phyloP scores from a whole-genome alignment of 2,888 invertebrate genomes.

The Drosophila bunnanda region DNA sequence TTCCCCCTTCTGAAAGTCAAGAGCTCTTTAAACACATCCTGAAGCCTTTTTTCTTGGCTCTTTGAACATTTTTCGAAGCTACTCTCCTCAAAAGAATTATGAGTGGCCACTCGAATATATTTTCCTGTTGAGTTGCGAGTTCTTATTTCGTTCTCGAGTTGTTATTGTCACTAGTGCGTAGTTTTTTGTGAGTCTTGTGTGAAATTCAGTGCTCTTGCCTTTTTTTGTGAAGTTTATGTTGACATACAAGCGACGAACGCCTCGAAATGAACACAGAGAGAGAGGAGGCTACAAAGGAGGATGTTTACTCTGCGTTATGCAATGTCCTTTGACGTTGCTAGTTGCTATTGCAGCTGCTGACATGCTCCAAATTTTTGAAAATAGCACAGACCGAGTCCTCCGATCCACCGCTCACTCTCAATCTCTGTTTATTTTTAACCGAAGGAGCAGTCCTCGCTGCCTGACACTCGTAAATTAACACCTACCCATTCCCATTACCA shows the following conservation, averaged over 20 bases:
- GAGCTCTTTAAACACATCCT: slow-evolving; percentile 23
- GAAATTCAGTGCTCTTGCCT: slow-evolving; percentile 11
- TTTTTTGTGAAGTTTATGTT: slow-evolving; percentile 61
- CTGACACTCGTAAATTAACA: slow-evolving; percentile 75
- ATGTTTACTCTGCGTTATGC: slow-evolving; percentile 50
- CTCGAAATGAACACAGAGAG: slow-evolving; percentile 47
- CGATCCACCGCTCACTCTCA: slow-evolving; percentile 5
- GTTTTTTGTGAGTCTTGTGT: slow-evolving; percentile 55
- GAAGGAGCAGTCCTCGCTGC: slow-evolving; percentile 25
- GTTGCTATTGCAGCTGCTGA: slow-evolving; percentile 55
- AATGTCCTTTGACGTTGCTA: slow-evolving; percentile 47
- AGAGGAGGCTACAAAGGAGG: slow-evolving; percentile 11
- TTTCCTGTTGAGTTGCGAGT: slow-evolving; percentile 37
- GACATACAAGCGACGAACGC: slow-evolving; percentile 63
- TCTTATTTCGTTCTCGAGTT: slow-evolving; percentile 11
- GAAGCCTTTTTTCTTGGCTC: slow-evolving; percentile 31
- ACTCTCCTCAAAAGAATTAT: slow-evolving; percentile 57
- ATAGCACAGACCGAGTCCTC: slow-evolving; percentile 9
- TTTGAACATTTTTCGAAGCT: slow-evolving; percentile 46
- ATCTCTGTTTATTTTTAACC: slow-evolving; percentile 31
- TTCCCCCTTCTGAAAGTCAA: slow-evolving; percentile 19
- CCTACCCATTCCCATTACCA: slow-evolving; percentile 57
- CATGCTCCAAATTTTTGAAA: slow-evolving; percentile 58
- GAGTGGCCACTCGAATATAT: slow-evolving; percentile 62
- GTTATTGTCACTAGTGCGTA: slow-evolving; percentile 28